Conservation (phyloP, 2,888 invertebrate species). For the Antheraea assamensis region DNA sequence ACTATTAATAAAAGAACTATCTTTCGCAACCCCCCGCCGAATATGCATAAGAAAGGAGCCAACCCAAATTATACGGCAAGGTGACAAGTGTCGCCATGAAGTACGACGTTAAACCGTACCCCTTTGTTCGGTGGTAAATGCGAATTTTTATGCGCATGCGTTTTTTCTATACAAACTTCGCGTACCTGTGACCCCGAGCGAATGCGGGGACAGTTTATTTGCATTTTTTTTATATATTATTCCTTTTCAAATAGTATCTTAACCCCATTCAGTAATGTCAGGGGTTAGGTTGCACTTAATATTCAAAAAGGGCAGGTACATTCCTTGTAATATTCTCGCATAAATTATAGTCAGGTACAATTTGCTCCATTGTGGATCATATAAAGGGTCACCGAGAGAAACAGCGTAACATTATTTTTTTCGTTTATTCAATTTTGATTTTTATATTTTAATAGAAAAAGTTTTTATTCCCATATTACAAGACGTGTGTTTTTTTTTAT, state of each 20-base stretch:
- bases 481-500: conserved; percentile 39
- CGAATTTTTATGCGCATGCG: conserved; percentile 65
- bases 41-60: conserved; percentile 78
- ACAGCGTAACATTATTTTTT: conserved; percentile 45
- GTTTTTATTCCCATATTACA: conserved; percentile 28
- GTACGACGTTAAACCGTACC: conserved; percentile 42
- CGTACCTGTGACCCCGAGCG: conserved; percentile 70
- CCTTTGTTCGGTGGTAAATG: conserved; percentile 44
- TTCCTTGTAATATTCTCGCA: conserved; percentile 82
- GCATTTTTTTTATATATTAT: conserved; percentile 78
- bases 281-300: conserved; percentile 83
- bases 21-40: conserved; percentile 70
- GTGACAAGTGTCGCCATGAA: conserved; percentile 76
- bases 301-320: conserved; percentile 83
- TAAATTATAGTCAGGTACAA: conserved; percentile 84
- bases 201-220: conserved; percentile 81
- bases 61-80: conserved; percentile 79
- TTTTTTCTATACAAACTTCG: conserved; percentile 59
- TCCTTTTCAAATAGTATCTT: conserved; percentile 80
- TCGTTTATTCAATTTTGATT: conserved; percentile 44
- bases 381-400: conserved; percentile 49
- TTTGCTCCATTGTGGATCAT: conserved; percentile 76
- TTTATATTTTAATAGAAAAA: conserved; percentile 42
- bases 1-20: conserved; percentile 78
- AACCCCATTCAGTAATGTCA: conserved; percentile 81